Evolutionary conservation across 2,888 invertebrate genomes (phyloP).

Genomic region (Oligia fasciuncula): DNA sequence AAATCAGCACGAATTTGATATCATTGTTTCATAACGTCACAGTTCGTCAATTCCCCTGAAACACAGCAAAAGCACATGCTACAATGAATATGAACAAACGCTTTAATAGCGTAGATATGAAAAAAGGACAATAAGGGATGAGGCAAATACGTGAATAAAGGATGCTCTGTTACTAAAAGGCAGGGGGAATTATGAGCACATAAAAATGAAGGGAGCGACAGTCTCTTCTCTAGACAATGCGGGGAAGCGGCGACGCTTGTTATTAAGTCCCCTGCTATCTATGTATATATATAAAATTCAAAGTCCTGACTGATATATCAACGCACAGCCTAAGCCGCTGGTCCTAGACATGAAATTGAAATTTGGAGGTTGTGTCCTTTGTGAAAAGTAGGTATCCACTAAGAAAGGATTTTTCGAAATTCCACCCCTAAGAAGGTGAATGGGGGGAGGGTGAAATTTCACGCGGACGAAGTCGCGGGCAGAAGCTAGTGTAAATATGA

Average conservation of each 20-base stretch:
- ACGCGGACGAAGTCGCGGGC: no score
- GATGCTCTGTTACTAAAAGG: slow-evolving; percentile 75
- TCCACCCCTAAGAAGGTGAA: no score
- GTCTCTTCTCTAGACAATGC: slow-evolving; percentile 72
- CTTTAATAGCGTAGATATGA: slow-evolving; percentile 78
- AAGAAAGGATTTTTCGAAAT: no score
- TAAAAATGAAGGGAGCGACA: slow-evolving; percentile 73
- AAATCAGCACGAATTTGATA: slow-evolving; percentile 23
- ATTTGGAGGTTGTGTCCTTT: no score
- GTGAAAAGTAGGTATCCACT: no score
- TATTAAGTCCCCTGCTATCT: slow-evolving; percentile 70
- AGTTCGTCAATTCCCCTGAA: slow-evolving; percentile 58
- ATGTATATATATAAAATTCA: no score
- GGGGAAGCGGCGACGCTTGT: slow-evolving; percentile 69
- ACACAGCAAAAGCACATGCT: slow-evolving; percentile 56
- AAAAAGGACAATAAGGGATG: slow-evolving; percentile 80
- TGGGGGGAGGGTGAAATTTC: no score
- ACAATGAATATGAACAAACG: slow-evolving; percentile 73
- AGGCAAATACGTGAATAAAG: slow-evolving; percentile 78
- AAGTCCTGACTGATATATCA: no score
- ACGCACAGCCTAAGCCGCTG: no score
- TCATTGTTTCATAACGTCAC: slow-evolving; percentile 53
- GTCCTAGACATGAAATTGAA: no score
- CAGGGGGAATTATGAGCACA: slow-evolving; percentile 77
- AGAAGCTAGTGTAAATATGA: slow-evolving; percentile 63